Conservation (phyloP, 1,140 invertebrate species). For the Chironomus tepperi region DNA sequence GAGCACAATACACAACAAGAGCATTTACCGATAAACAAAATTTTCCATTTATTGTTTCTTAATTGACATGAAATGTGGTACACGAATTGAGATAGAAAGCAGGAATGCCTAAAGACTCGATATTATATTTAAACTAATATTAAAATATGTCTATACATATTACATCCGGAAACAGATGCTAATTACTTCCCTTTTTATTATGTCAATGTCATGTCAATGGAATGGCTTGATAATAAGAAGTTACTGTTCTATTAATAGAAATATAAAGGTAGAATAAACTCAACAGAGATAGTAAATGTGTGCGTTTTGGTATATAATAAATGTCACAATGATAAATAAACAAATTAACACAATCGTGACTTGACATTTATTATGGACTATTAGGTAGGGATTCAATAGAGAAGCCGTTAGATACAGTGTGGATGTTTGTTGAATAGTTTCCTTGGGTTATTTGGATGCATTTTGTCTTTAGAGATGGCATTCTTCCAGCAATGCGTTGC, state of each 20-base stretch:
- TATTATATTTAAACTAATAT: background rate
- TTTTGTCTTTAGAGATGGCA: no score
- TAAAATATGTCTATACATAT: background rate
- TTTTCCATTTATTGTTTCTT: no score
- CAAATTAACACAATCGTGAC: conserved; percentile 12
- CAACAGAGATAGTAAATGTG: no score
- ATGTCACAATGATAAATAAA: background rate
- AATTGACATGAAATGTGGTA: no score
- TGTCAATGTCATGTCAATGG: background rate
- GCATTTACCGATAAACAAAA: no score
- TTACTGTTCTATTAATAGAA: background rate
- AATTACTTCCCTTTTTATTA: background rate
- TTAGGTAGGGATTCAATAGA: background rate
- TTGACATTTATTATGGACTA: conserved; percentile 3
- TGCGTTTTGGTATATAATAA: background rate
- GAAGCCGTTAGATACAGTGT: no score
- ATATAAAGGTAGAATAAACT: background rate
- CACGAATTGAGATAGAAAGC: no score
- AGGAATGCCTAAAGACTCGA: no score
- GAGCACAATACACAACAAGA: no score
- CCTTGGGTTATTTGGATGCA: no score
- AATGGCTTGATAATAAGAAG: background rate
- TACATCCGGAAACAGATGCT: background rate
- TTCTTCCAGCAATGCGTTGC: no score
- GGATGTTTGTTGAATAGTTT: no score